A percentile compares a stretch with the other conserved stretches of the same genome.
These are phyloP conservation scores for Cricetomys ansorgei DNA, from an alignment of 2,113 vertebrate genomes.

Conservation along the genomic window DNA sequence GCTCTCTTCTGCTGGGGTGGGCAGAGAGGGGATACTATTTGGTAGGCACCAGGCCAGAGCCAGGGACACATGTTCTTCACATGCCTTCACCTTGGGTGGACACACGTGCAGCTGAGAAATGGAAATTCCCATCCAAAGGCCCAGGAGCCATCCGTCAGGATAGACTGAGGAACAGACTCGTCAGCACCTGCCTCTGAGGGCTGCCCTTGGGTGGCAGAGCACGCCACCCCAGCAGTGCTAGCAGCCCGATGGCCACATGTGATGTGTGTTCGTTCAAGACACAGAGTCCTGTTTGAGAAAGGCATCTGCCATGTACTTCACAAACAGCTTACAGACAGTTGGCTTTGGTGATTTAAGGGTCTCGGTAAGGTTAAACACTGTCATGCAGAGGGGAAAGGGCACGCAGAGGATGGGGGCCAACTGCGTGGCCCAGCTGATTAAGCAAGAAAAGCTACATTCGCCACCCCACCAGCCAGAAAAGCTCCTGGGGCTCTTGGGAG, in stretches of 20 bases:
- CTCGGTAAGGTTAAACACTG: fast-evolving
- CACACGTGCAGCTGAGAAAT: fast-evolving
- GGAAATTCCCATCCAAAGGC: not conserved
- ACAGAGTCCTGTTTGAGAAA: fast-evolving
- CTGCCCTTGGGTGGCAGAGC: not conserved
- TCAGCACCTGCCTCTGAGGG: fast-evolving
- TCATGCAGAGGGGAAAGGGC: no score
- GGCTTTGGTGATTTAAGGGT: fast-evolving
- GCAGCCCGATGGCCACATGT: fast-evolving
- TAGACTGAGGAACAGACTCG: fast-evolving
- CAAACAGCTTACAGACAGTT: fast-evolving
- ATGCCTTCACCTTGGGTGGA: no score
- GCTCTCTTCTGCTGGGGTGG: fast-evolving
- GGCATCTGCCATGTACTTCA: fast-evolving
- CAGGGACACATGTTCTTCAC: fast-evolving
- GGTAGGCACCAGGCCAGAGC: fast-evolving
- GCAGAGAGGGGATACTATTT: not conserved
- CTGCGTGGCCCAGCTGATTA: fast-evolving
- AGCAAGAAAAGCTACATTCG: fast-evolving
- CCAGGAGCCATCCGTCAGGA: fast-evolving
- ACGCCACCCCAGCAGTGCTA: fast-evolving
- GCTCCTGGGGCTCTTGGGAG: fast-evolving
- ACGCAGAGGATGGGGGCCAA: not conserved
- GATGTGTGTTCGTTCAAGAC: fast-evolving
- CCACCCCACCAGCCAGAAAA: fast-evolving